These are phyloP conservation scores for Hypercompe scribonia DNA, from an alignment of 2,888 invertebrate genomes.

Conservation along the genomic window DNA sequence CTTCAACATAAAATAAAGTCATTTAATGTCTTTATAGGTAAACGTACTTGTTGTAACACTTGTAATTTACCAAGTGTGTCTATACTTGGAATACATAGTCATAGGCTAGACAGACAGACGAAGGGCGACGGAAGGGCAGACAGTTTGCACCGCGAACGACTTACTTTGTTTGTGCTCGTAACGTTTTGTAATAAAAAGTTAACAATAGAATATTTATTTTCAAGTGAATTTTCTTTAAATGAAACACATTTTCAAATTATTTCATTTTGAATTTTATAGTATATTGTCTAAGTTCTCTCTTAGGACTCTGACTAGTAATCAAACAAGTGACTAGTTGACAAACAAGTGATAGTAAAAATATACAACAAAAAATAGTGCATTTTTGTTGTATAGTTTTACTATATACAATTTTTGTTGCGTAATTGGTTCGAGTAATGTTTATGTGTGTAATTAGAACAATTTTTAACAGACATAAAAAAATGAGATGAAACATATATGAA, in stretches of 20 bases:
- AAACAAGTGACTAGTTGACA: too few relatives aligned
- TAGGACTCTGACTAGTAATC: too few relatives aligned
- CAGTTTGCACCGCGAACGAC: slow-evolving; percentile 54
- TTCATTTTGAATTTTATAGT: not conserved
- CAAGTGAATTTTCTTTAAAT: not conserved
- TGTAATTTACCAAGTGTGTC: slow-evolving; percentile 31
- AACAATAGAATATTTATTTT: slow-evolving; percentile 27
- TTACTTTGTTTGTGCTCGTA: slow-evolving; percentile 35
- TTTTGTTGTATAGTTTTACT: too few relatives aligned
- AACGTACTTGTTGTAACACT: slow-evolving; percentile 21
- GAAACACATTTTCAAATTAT: not conserved
- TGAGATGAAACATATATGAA: too few relatives aligned
- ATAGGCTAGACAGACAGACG: slow-evolving; percentile 52
- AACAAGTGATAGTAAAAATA: too few relatives aligned
- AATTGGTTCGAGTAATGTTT: too few relatives aligned
- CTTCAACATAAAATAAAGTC: slow-evolving; percentile 21
- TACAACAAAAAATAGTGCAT: too few relatives aligned
- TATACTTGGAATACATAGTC: slow-evolving; percentile 35
- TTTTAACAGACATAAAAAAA: too few relatives aligned
- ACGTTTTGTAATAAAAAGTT: slow-evolving; percentile 32
- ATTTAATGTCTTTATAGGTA: slow-evolving; percentile 36
- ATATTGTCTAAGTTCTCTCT: too few relatives aligned
- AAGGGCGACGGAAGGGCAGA: slow-evolving; percentile 74
- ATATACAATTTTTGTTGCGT: too few relatives aligned
- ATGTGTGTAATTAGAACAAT: too few relatives aligned